Evolutionary conservation across 1,140 invertebrate genomes (phyloP).

Genomic region (Myzus persicae): DNA sequence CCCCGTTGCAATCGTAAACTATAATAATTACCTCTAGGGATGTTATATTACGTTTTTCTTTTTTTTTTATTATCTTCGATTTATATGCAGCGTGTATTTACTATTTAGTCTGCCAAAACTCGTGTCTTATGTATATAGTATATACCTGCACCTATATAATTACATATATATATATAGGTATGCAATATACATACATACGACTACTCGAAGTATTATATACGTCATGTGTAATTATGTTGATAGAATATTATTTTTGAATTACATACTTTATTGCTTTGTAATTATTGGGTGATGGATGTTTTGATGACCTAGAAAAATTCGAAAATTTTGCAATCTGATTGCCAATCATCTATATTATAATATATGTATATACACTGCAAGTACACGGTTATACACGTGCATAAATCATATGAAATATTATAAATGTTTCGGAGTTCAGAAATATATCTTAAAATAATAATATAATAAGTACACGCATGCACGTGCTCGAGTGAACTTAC

Average conservation of each 20-base stretch:
- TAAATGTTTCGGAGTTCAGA: background rate
- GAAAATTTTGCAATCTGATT: constrained; percentile 6
- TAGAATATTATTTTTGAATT: constrained; percentile 8
- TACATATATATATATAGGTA: background rate
- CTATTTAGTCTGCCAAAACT: background rate
- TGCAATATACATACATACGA: background rate
- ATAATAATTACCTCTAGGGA: background rate
- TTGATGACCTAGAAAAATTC: constrained; percentile 9
- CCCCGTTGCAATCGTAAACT: background rate
- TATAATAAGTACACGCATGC: background rate
- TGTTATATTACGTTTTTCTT: background rate
- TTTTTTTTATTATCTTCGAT: background rate
- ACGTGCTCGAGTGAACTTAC: background rate
- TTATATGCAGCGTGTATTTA: background rate
- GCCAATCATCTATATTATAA: background rate
- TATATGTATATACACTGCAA: background rate
- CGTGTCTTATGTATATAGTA: background rate
- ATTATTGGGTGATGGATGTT: constrained; percentile 16
- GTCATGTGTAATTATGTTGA: background rate
- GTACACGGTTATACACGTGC: background rate
- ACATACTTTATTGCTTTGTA: background rate
- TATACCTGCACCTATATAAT: background rate
- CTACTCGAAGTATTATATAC: background rate
- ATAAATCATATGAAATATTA: background rate
- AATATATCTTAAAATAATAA: background rate